Conservation (phyloP, 2,797 vertebrate genomes). For the Urosaurus nigricauda region DNA sequence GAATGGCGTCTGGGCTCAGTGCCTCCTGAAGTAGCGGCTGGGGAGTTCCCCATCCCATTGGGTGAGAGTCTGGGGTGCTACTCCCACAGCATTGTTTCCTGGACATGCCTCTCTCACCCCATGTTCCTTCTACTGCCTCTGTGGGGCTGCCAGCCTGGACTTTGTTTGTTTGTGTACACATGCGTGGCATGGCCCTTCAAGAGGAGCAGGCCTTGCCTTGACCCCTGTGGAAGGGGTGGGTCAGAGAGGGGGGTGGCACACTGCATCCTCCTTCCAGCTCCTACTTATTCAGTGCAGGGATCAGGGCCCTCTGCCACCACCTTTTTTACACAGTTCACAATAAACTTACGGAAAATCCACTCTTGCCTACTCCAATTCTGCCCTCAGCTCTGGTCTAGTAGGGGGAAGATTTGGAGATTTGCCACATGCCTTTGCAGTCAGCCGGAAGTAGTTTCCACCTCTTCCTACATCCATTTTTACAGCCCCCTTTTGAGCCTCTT, state of each 20-base stretch:
- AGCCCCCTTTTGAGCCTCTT: no score
- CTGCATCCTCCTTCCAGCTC: no score
- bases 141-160: neutral
- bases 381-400: neutral
- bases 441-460: no score
- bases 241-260: no score
- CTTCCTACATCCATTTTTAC: no score
- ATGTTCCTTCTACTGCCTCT: neutral
- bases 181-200: neutral
- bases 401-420: neutral
- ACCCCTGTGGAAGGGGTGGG: no score
- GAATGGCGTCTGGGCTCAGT: neutral
- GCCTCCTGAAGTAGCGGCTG: no score
- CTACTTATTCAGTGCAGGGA: neutral
- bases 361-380: accelerated
- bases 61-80: no score
- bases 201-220: neutral
- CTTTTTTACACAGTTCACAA: slow-evolving; percentile 21
- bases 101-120: no score
- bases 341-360: neutral
- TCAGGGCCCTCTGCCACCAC: neutral
- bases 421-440: no score
- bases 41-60: no score
- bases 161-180: neutral
- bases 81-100: no score